Evolutionary conservation across 2,113 vertebrate species (phyloP).

Genomic region (Amphiprion percula): DNA sequence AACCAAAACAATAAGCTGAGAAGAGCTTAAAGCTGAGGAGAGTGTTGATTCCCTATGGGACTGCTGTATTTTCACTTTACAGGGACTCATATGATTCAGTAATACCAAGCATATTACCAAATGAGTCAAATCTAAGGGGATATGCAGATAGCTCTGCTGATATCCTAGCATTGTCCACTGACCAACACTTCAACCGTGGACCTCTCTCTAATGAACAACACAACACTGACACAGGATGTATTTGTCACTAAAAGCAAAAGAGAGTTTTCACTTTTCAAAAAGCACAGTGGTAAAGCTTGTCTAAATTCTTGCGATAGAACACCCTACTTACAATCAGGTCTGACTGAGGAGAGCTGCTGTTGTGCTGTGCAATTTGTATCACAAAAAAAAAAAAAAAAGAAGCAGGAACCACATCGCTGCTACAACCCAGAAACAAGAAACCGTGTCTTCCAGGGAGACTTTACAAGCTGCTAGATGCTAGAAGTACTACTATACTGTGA

Average conservation of each 20-base stretch:
- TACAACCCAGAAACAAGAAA: no score
- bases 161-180: neutral
- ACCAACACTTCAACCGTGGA: neutral
- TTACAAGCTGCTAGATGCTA: no score
- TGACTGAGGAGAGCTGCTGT: no score
- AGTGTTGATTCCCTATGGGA: slow-evolving; percentile 34
- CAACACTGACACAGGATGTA: neutral
- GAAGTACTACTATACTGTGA: no score
- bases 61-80: neutral
- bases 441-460: no score
- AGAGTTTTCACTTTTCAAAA: neutral
- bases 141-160: neutral
- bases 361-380: no score
- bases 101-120: neutral
- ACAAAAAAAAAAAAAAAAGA: no score
- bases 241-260: neutral
- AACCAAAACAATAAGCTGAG: slow-evolving; percentile 65
- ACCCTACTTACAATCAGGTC: no score
- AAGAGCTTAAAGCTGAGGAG: slow-evolving; percentile 34
- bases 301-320: no score
- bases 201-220: neutral
- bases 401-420: no score
- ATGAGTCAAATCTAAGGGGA: neutral
- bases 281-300: no score
- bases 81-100: neutral